Evolutionary conservation across 2,888 invertebrate genomes (phyloP), one percentile per base, ranked within the genome.

Genomic region (Netelia virgata): DNA sequence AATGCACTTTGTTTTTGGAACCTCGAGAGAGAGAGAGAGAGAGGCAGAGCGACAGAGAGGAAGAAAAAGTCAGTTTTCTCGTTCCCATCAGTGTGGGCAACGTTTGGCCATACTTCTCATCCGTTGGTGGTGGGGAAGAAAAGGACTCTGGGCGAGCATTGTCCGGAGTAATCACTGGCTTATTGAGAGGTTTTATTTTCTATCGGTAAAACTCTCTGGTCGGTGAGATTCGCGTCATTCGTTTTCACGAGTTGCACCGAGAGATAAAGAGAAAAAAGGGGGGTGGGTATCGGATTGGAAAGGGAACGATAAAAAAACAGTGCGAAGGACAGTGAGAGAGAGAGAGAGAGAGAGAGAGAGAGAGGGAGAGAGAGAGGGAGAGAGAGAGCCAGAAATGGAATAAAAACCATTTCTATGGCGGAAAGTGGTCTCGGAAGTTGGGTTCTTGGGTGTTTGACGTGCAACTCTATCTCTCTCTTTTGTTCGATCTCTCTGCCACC

Each of bases 391-490:
- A 57, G 69, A 66, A 74, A 66, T 59, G 70, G 75, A 78, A 70
- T 72, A 82, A 66, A 79, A 79, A 79, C 41, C 68, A 78, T 82
- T 82, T 85, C 78, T 82, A 82, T 68, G 84, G 82, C 82, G 77
- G 78, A 79, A 85, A 82, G 84, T 85, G 84, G 78, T 84, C 78
- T 74, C 82, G 82, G 84, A 82, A 85, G 82, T 85, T 85, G 84
- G 55, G 75, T 81, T 75, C 84, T 85, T 85, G 79, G 83, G 28
- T 75, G 75, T 75, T 57, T 77, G 59, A 66, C 64, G 75, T 61
- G 63, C 69, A 47, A 70, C 20, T 74, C 66, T 41, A 47, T 41
- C 41, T 41, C n/a, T 57, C 53, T 61, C 28, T 50, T 9, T 61
- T 18, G 14, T 16, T 55, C 18, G 11, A n/a, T 64, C 50, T 53